A percentile compares a stretch with the other conserved stretches of the same genome.
Conservation (phyloP, 2,888 invertebrate species). For the Auanema freiburgensis region DNA sequence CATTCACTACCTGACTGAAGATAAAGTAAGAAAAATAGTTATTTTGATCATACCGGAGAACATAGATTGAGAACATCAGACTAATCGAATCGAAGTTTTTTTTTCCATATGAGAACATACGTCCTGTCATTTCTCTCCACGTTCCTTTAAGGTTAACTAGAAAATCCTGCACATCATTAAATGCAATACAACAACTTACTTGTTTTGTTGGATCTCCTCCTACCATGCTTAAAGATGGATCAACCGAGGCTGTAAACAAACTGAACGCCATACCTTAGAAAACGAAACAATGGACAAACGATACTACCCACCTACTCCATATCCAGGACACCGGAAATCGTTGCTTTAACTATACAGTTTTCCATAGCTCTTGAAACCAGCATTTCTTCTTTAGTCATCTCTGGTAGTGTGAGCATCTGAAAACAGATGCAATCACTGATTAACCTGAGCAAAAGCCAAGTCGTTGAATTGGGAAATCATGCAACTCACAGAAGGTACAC, state of each 20-base stretch:
- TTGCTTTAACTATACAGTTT: conserved; percentile 89
- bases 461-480: too few relatives aligned
- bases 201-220: conserved; percentile 59
- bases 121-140: conserved; percentile 66
- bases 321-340: conserved; percentile 80
- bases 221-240: conserved; percentile 77
- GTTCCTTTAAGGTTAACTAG: conserved; percentile 59
- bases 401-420: conserved; percentile 55
- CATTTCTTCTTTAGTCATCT: conserved; percentile 79
- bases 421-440: too few relatives aligned
- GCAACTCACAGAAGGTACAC: too few relatives aligned
- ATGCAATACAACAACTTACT: conserved; percentile 30
- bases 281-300: too few relatives aligned
- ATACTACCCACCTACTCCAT: conserved; percentile 69
- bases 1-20: conserved; percentile 78
- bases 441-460: too few relatives aligned
- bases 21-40: not conserved
- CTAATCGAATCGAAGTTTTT: conserved; percentile 97
- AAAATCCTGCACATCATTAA: too few relatives aligned
- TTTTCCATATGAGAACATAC: conserved; percentile 90
- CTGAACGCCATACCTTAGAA: conserved; percentile 87
- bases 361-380: conserved; percentile 82
- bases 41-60: conserved; percentile 74
- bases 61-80: too few relatives aligned
- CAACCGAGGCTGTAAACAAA: conserved; percentile 91